These are phyloP conservation scores for Rhinolophus ferrumequinum DNA, from an alignment of 2,113 vertebrate species.

Conservation along the genomic window DNA sequence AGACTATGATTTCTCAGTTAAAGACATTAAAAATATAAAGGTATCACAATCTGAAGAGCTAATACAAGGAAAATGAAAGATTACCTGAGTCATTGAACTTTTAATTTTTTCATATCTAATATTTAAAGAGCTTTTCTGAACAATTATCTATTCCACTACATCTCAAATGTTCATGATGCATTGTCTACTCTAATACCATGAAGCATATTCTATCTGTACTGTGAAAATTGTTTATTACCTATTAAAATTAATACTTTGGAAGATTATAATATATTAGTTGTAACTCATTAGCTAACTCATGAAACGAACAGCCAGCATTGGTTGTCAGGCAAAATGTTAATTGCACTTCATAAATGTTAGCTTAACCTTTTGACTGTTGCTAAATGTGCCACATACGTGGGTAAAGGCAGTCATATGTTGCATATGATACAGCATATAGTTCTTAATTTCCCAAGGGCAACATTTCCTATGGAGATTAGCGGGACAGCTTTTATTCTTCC, in stretches of 20 bases:
- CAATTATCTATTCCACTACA: background rate
- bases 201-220: constrained; percentile 49
- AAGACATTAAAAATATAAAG: background rate
- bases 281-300: constrained; percentile 78
- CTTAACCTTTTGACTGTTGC: constrained; percentile 58
- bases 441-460: constrained; percentile 59
- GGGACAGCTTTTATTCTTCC: background rate
- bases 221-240: constrained; percentile 61
- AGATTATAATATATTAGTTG: constrained; percentile 76
- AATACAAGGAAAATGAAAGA: constrained; percentile 30
- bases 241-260: constrained; percentile 70
- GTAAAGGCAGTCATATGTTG: constrained; percentile 28
- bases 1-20: background rate
- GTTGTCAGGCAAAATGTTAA: constrained; percentile 73
- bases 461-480: constrained; percentile 23
- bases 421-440: background rate
- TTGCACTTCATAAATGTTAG: constrained; percentile 71
- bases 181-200: background rate
- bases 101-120: constrained; percentile 30
- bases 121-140: constrained; percentile 28
- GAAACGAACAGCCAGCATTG: constrained; percentile 71
- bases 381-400: constrained; percentile 47
- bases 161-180: background rate
- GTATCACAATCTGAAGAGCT: background rate
- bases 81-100: background rate